Percentiles rank a stretch among this genome's conserved stretches.
phyloP scores from a whole-genome alignment of 2,888 invertebrate species.

The Proisotoma minuta region DNA sequence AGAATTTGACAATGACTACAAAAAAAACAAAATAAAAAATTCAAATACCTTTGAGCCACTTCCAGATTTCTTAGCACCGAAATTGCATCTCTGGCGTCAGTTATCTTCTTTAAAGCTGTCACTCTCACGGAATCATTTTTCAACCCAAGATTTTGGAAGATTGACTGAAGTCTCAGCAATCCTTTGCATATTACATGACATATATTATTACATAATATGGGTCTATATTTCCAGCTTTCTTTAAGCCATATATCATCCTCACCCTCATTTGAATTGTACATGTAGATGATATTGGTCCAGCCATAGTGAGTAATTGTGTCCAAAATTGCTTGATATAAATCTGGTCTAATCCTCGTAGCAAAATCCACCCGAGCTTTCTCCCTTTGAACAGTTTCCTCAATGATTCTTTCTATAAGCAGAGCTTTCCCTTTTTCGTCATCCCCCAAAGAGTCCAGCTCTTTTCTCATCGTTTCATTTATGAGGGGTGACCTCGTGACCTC shows the following conservation, averaged over 20 bases:
- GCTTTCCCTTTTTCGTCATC: not conserved
- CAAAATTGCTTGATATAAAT: conserved; percentile 90
- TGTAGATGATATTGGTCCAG: conserved; percentile 82
- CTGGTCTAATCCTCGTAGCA: conserved; percentile 88
- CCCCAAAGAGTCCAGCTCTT: conserved; percentile 20
- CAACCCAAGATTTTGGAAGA: conserved; percentile 81
- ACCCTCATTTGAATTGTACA: conserved; percentile 50
- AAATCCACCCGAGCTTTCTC: conserved; percentile 58
- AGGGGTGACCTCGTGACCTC: conserved; percentile 29
- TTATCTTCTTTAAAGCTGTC: conserved; percentile 78
- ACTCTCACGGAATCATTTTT: conserved; percentile 80
- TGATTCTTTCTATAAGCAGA: conserved; percentile 20
- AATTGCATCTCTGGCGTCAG: conserved; percentile 79
- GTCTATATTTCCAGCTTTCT: not conserved
- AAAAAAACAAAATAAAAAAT: too few relatives aligned
- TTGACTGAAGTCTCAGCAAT: conserved; percentile 80
- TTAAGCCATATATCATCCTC: not conserved
- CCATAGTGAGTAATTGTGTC: conserved; percentile 89
- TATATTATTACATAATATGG: not conserved
- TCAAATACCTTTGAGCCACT: conserved; percentile 64
- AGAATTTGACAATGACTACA: not conserved
- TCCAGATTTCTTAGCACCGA: conserved; percentile 79
- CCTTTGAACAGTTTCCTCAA: conserved; percentile 26
- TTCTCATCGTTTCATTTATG: conserved; percentile 32
- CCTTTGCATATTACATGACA: conserved; percentile 60